Percentiles rank a stretch among this genome's conserved stretches.
Conservation (phyloP, 2,113 vertebrate genomes). For the Eublepharis macularius region DNA sequence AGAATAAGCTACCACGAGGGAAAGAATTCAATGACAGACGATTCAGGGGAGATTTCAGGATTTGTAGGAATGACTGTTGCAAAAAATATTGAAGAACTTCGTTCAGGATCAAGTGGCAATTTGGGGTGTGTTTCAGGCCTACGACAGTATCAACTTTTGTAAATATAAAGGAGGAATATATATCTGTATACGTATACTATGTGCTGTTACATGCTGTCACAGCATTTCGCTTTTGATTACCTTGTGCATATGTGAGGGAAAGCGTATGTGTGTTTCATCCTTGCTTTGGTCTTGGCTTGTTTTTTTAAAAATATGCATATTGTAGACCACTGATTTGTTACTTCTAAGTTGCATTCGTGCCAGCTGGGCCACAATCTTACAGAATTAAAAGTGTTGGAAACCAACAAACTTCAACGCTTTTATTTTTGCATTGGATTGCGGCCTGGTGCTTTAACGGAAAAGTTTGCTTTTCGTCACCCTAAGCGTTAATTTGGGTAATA, state of each 20-base stretch:
- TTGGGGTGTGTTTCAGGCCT: background rate
- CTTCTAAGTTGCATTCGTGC: background rate
- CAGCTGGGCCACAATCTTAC: too few relatives aligned
- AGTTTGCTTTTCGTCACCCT: background rate
- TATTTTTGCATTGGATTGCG: background rate
- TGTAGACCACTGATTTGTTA: background rate
- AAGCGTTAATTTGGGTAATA: background rate
- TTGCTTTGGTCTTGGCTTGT: background rate
- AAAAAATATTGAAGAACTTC: background rate
- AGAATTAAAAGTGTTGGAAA: too few relatives aligned
- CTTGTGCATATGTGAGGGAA: background rate
- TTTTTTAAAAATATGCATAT: background rate
- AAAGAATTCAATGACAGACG: background rate
- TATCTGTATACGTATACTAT: background rate
- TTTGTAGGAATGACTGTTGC: background rate
- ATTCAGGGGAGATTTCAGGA: background rate
- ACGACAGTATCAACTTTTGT: background rate
- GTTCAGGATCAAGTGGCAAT: too few relatives aligned
- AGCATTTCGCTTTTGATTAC: background rate
- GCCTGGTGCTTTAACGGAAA: background rate
- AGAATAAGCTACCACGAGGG: background rate
- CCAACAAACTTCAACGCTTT: background rate
- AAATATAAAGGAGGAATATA: background rate
- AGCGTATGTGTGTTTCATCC: background rate
- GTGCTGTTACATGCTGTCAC: background rate